These are phyloP conservation scores for Puffinus mauretanicus DNA, from an alignment of 2,113 vertebrate genomes.

Conservation along the genomic window DNA sequence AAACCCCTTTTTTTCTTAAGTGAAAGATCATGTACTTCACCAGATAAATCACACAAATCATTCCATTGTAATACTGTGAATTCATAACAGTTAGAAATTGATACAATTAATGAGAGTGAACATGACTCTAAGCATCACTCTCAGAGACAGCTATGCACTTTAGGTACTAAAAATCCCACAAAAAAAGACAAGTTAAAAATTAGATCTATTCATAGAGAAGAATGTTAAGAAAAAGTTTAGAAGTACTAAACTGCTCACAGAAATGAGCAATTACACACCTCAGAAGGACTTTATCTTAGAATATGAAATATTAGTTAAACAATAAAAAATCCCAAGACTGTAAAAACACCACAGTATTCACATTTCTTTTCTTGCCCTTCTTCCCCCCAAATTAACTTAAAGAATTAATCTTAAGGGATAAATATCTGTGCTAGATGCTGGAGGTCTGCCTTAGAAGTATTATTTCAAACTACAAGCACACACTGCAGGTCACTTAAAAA, in stretches of 20 bases:
- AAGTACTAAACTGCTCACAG: neutral
- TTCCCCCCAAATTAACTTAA: neutral
- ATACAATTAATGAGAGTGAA: neutral
- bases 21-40: slow-evolving; percentile 53
- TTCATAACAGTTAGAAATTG: slow-evolving; percentile 59
- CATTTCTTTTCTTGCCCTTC: neutral
- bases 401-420: slow-evolving; percentile 37
- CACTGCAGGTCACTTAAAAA: slow-evolving; percentile 72
- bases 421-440: neutral
- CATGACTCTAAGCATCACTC: neutral
- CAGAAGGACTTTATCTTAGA: neutral
- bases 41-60: slow-evolving; percentile 52
- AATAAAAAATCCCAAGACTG: neutral
- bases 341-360: neutral
- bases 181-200: neutral
- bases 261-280: neutral
- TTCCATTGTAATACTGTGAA: slow-evolving; percentile 20
- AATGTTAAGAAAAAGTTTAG: neutral
- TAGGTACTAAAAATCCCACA: neutral
- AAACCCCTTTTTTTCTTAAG: slow-evolving; percentile 51
- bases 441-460: slow-evolving; percentile 46
- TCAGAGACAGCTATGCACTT: neutral
- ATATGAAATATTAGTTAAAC: neutral
- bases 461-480: slow-evolving; percentile 63
- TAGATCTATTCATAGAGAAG: neutral